Base-by-base conservation (phyloP, 2,888 invertebrate species). In the Epicampocera succincta region DNA sequence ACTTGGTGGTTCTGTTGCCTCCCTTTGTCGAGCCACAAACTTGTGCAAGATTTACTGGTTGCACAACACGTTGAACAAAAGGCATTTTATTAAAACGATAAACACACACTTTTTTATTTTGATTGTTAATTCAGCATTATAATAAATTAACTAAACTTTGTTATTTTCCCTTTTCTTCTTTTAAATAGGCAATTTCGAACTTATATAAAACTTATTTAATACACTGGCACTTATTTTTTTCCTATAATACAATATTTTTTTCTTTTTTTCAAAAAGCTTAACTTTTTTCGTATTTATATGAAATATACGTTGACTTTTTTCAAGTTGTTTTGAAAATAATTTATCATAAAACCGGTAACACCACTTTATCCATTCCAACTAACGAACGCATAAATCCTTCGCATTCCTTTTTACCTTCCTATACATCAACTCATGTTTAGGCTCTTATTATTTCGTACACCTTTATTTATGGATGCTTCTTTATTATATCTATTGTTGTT, bases 61-160 rank as follows among this genome's bases (percentile, higher is more conserved):
- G 95, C 90, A 97, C 94, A 88, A 94, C 94, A 87, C 96, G 94
- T 90, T 95, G 94, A 90, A 96, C 94, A 93, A 97, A 97, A 91
- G 97, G 97, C 97, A 97, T 97, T 88, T 92, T 85, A 63, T 58
- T 25, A 17, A 6, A 40, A 42, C 33, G 33, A 33, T 33, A 33
- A 33, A 33, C 48, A 40, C 48, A 54, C 19, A 21, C 29, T 21
- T 6, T 17, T 33, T 56, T 54, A 21, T 29, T 60, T 54, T 48
- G 33, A 44, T 80, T 52, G 13, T 58, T 56, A 46, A 17, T 73
- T 66, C 65, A 40, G 17, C 44, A 33, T 42, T 40, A 61, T 68
- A n/a, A n/a, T n/a, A 58, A 40, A 68, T 65, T 54, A 4, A 42
- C 5, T 21, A n/a, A 9, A 60, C 56, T 33, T 19, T 13, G 38